Conservation (phyloP, 2,797 vertebrate species). For the Cetoscarus ocellatus region DNA sequence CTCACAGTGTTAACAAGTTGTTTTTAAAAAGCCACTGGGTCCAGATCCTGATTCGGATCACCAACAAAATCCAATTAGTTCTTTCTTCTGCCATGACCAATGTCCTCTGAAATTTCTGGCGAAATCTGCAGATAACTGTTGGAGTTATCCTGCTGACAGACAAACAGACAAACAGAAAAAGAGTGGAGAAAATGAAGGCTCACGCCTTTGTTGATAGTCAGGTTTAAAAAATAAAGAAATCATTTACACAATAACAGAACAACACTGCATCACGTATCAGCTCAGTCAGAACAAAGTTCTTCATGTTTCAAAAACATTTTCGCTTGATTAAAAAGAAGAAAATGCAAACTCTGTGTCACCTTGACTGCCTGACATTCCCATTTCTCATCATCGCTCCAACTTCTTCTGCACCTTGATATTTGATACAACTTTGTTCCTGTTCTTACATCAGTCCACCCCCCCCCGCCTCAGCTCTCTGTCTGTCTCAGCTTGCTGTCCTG, state of each 20-base stretch:
- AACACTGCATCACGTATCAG: background rate
- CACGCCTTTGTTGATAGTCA: too few relatives aligned
- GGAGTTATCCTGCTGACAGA: too few relatives aligned
- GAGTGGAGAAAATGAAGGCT: too few relatives aligned
- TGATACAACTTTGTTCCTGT: slow-evolving; percentile 1
- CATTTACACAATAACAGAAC: background rate
- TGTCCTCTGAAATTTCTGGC: too few relatives aligned
- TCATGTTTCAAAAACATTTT: background rate
- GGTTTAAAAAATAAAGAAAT: too few relatives aligned
- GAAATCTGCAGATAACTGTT: too few relatives aligned
- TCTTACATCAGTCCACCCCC: background rate
- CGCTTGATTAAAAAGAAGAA: background rate
- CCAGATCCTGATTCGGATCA: too few relatives aligned
- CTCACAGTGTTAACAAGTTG: too few relatives aligned
- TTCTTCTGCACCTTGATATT: background rate
- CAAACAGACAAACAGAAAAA: too few relatives aligned
- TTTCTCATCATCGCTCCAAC: background rate
- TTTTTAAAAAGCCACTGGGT: too few relatives aligned
- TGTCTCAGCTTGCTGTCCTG: slow-evolving; percentile 8
- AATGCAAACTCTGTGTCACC: background rate
- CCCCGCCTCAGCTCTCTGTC: background rate
- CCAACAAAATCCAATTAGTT: too few relatives aligned
- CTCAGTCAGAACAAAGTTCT: background rate
- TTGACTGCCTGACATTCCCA: background rate
- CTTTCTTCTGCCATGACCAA: too few relatives aligned